Percentiles rank a stretch among this genome's conserved stretches.
Conservation (phyloP, 2,113 vertebrate species). For the Dicrurus megarhynchus region DNA sequence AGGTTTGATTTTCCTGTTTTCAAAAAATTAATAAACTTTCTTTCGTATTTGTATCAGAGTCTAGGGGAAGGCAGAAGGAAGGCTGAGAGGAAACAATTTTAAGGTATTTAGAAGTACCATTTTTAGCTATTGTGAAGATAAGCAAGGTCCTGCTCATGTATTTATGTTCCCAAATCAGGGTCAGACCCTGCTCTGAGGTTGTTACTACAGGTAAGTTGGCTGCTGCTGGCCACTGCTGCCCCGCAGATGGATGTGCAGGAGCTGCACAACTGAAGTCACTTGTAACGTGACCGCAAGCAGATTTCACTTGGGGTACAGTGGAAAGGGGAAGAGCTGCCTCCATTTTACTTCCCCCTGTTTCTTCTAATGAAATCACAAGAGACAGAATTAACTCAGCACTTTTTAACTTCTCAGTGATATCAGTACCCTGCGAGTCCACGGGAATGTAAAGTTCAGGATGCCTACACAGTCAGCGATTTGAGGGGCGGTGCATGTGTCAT, state of each 20-base stretch:
- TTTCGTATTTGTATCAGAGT: not conserved
- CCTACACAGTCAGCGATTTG: not conserved
- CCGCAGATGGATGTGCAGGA: not conserved
- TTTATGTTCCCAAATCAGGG: not conserved
- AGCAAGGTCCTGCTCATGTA: not conserved
- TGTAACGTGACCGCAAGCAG: not conserved
- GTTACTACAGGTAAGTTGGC: not conserved
- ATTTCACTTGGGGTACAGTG: not conserved
- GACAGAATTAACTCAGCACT: not conserved
- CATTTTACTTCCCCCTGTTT: not conserved
- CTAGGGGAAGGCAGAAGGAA: not conserved
- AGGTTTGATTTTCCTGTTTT: not conserved
- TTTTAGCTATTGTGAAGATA: not conserved
- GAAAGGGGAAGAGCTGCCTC: not conserved
- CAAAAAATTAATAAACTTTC: not conserved
- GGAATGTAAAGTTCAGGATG: not conserved
- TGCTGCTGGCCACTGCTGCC: not conserved
- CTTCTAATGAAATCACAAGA: not conserved
- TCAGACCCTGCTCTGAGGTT: not conserved
- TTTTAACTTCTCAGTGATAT: not conserved
- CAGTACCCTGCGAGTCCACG: not conserved
- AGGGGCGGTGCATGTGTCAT: rapidly evolving
- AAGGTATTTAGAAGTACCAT: not conserved
- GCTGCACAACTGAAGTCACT: not conserved
- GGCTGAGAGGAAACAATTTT: not conserved